Evolutionary conservation across 2,113 vertebrate genomes (phyloP).

Genomic region (Lota lota): DNA sequence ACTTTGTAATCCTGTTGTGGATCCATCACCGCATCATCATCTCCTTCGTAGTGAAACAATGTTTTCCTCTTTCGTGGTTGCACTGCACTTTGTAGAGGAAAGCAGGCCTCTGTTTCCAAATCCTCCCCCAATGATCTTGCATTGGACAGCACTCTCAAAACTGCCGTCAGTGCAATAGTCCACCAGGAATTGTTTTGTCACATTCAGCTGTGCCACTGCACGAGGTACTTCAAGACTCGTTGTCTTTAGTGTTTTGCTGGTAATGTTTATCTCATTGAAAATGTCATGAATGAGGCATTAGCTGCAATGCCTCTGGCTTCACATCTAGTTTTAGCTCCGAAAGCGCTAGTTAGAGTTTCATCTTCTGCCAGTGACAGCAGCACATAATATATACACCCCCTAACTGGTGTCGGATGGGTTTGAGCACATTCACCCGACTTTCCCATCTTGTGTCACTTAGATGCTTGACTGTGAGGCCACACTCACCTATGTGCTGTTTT

Average conservation of each 20-base stretch:
- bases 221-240: not conserved
- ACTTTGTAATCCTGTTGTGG: not conserved
- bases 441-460: not conserved
- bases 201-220: not conserved
- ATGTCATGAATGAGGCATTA: too few species aligned
- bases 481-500: not conserved
- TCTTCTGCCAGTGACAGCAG: not conserved
- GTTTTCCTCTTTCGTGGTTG: not conserved
- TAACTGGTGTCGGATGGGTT: not conserved
- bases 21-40: not conserved
- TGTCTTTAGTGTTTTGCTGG: not conserved
- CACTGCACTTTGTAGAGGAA: not conserved
- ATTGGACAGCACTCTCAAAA: not conserved
- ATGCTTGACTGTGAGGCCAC: constrained; percentile 4
- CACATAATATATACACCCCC: not conserved
- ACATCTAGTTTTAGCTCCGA: not conserved
- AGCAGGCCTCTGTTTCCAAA: constrained; percentile 5
- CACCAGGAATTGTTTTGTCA: not conserved
- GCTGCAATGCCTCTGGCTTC: not conserved
- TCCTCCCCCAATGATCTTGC: not conserved
- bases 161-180: not conserved
- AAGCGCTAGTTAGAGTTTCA: not conserved
- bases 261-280: not conserved
- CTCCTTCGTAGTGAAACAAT: constrained; percentile 2
- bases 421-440: not conserved